These are phyloP conservation scores for Melanogrammus aeglefinus DNA, from an alignment of 2,797 vertebrate species.

Conservation along the genomic window DNA sequence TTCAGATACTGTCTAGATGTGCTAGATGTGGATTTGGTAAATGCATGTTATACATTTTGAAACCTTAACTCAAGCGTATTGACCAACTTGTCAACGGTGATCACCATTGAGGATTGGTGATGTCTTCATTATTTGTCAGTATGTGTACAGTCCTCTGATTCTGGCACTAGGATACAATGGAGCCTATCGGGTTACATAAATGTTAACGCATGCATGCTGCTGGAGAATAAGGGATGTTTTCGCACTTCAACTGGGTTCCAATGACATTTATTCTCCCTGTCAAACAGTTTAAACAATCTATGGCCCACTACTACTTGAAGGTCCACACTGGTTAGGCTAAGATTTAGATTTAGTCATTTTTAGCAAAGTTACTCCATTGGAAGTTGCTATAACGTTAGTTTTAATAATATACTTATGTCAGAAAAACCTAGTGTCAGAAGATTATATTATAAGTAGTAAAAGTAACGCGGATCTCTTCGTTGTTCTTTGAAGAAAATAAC, in stretches of 20 bases:
- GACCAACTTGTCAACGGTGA: background rate
- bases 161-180: slow-evolving; percentile 2
- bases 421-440: background rate
- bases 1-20: background rate
- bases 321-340: background rate
- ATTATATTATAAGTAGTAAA: background rate
- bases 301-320: background rate
- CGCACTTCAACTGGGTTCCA: background rate
- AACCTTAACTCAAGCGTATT: background rate
- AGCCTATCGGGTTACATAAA: slow-evolving; percentile 26
- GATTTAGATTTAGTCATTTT: background rate
- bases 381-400: background rate
- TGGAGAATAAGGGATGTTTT: background rate
- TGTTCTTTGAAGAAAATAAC: background rate
- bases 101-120: background rate
- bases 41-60: background rate
- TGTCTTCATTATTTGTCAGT: slow-evolving; percentile 8
- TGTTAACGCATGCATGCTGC: slow-evolving; percentile 1
- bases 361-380: background rate
- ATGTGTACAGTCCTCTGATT: background rate
- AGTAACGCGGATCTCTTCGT: background rate
- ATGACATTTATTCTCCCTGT: background rate
- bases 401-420: slow-evolving; percentile 2
- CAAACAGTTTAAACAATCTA: background rate
- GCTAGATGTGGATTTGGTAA: slow-evolving; percentile 12